Percentiles rank a stretch among this genome's conserved stretches.
Conservation (phyloP, 2,113 vertebrate genomes). For the Cyphotilapia sp. region DNA sequence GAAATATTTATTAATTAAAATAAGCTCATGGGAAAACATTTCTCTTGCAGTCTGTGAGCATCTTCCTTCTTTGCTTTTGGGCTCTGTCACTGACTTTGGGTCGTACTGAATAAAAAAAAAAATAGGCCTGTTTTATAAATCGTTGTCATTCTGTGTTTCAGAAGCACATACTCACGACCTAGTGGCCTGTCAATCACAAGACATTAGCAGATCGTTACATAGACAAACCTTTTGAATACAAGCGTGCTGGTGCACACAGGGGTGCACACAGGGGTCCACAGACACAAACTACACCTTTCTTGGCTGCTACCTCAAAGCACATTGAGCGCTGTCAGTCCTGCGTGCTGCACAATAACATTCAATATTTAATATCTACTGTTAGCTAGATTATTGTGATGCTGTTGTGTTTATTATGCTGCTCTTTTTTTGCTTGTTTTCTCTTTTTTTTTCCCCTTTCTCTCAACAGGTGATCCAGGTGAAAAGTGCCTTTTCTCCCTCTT, state of each 20-base stretch:
- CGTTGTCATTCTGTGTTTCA: neutral
- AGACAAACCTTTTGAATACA: neutral
- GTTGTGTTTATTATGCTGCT: neutral
- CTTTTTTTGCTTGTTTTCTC: neutral
- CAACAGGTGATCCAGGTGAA: neutral
- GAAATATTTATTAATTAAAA: neutral
- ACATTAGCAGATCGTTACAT: neutral
- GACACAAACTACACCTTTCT: neutral
- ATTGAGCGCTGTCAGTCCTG: neutral
- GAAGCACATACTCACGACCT: neutral
- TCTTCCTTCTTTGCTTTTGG: neutral
- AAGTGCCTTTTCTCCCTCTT: neutral
- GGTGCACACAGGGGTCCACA: accelerated
- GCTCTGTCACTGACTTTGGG: neutral
- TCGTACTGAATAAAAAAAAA: neutral
- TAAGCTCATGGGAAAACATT: neutral
- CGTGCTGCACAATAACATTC: neutral
- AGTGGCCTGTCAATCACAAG: accelerated
- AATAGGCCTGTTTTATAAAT: neutral
- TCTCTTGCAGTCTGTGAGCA: neutral
- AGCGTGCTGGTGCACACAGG: neutral
- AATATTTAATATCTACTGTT: neutral
- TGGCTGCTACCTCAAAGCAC: neutral
- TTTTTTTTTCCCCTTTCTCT: neutral
- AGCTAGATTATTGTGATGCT: neutral